phyloP scores from a whole-genome alignment of 2,888 invertebrate genomes.

The Argynnis bischoffii region DNA sequence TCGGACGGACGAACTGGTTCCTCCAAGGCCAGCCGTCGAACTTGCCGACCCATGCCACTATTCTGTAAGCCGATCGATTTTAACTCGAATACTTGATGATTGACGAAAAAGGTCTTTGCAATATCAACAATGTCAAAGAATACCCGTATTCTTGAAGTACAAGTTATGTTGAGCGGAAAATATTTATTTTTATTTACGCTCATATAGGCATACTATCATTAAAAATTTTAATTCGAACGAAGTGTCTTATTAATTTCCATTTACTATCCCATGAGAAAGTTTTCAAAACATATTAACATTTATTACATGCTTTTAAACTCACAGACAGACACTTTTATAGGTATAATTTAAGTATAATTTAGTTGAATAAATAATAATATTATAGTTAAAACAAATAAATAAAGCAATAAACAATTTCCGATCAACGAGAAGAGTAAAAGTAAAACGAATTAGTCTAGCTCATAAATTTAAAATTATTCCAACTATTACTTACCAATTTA shows the following conservation, averaged over 20 bases:
- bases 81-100: constrained; percentile 45
- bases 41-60: constrained; percentile 67
- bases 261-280: no score
- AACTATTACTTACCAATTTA: constrained; percentile 40
- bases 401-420: not conserved
- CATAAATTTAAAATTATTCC: constrained; percentile 37
- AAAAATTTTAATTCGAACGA: no score
- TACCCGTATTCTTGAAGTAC: not conserved
- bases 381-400: not conserved
- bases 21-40: constrained; percentile 80
- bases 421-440: constrained; percentile 8
- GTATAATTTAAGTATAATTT: not conserved
- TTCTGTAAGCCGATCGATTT: constrained; percentile 57
- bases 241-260: no score
- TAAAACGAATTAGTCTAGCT: constrained; percentile 22
- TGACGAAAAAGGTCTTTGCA: constrained; percentile 43
- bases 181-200: not conserved
- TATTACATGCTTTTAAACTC: no score
- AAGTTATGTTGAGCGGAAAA: not conserved
- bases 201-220: no score
- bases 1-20: constrained; percentile 79
- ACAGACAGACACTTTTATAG: no score
- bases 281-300: no score
- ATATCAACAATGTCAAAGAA: constrained; percentile 42
- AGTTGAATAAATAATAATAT: not conserved